These are phyloP conservation scores for Luehdorfia chinensis DNA, from an alignment of 1,140 invertebrate species.

Conservation along the genomic window DNA sequence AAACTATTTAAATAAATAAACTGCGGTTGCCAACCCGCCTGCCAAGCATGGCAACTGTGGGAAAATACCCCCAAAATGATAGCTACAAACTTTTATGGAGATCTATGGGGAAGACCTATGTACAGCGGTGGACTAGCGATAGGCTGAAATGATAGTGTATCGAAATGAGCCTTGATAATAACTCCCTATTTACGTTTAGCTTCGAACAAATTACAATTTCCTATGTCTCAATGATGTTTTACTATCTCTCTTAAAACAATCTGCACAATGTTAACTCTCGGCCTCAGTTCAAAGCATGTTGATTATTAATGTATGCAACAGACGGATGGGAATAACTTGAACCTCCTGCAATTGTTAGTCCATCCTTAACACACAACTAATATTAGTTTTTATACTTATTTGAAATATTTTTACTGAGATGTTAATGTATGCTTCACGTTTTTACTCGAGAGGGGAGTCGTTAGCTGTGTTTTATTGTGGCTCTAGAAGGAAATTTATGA, in stretches of 20 bases:
- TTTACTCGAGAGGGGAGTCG: conserved; percentile 21
- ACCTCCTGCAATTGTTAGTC: conserved; percentile 7
- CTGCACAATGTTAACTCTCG: conserved; percentile 14
- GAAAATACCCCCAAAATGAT: too few relatives aligned
- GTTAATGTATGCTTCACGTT: conserved; percentile 38
- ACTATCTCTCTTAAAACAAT: neutral
- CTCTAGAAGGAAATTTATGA: conserved; percentile 24
- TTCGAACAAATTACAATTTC: too few relatives aligned
- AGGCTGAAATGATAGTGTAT: too few relatives aligned
- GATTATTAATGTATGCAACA: conserved; percentile 16
- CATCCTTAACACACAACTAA: conserved; percentile 11
- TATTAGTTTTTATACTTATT: conserved; percentile 14
- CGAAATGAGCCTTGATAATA: too few relatives aligned
- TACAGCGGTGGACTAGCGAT: too few relatives aligned
- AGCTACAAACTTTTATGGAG: too few relatives aligned
- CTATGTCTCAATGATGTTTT: too few relatives aligned
- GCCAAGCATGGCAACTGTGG: too few relatives aligned
- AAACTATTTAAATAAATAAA: too few relatives aligned
- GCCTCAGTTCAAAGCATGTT: conserved; percentile 14
- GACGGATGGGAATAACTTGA: conserved; percentile 12
- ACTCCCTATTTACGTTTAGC: too few relatives aligned
- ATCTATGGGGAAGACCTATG: too few relatives aligned
- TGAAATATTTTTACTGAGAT: conserved; percentile 20
- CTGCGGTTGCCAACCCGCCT: too few relatives aligned
- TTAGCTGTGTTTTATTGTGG: conserved; percentile 18